Percentiles rank a stretch among this genome's conserved stretches.
Evolutionary conservation across 2,113 vertebrate species (phyloP).

Genomic region (Ardeotis arabs): DNA sequence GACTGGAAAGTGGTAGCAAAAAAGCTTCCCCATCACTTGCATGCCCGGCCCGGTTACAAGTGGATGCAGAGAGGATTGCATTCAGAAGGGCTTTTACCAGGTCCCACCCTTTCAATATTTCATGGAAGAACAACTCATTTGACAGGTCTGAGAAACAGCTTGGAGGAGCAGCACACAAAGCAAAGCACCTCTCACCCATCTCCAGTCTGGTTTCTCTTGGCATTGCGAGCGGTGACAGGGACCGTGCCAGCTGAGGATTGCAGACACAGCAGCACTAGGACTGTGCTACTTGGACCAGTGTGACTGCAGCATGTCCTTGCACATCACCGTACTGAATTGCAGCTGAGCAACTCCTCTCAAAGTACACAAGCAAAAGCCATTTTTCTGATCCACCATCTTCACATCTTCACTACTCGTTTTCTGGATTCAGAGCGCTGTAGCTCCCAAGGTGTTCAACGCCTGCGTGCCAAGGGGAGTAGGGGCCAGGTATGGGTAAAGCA

Average conservation of each 20-base stretch:
- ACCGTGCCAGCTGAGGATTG: not conserved
- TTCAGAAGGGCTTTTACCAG: not conserved
- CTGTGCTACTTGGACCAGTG: fast-evolving
- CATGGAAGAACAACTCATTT: not conserved
- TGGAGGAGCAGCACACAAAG: not conserved
- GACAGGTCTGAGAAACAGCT: constrained; percentile 19
- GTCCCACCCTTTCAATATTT: constrained; percentile 7
- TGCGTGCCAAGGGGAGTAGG: not conserved
- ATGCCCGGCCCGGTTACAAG: not conserved
- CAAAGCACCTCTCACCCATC: not conserved
- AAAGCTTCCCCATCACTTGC: not conserved
- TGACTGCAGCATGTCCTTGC: not conserved
- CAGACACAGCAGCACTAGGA: not conserved
- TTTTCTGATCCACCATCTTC: not conserved
- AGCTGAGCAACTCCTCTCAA: not conserved
- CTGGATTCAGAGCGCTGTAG: not conserved
- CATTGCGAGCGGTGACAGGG: not conserved
- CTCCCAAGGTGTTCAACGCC: not conserved
- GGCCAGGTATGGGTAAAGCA: not conserved
- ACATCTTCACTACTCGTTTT: not conserved
- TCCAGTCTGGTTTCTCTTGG: not conserved
- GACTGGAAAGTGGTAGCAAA: not conserved
- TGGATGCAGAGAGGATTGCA: not conserved
- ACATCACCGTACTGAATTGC: not conserved
- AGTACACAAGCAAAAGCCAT: not conserved